Evolutionary conservation across 1,140 invertebrate species (phyloP).

Genomic region (Euwallacea fornicatus): DNA sequence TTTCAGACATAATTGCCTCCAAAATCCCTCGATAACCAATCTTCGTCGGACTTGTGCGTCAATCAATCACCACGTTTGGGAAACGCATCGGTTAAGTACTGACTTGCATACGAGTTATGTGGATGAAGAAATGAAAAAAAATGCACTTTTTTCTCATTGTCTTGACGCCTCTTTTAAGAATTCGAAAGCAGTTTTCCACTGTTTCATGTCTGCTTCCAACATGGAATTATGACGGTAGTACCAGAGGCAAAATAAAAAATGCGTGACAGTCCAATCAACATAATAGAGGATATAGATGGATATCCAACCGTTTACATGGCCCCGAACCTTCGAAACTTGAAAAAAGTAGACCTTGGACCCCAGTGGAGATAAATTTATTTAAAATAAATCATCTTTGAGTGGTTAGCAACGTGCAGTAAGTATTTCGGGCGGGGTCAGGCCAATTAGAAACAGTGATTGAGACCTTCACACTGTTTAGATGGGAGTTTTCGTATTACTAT

Average conservation of each 20-base stretch:
- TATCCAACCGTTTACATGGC: conserved; percentile 12
- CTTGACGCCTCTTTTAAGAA: not conserved
- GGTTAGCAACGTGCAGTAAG: conserved; percentile 17
- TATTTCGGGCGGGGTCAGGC: conserved; percentile 24
- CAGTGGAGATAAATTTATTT: conserved; percentile 21
- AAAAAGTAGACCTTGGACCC: conserved; percentile 24
- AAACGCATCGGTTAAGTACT: not conserved
- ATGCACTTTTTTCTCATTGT: not conserved
- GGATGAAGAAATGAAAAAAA: too few relatives aligned
- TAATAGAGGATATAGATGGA: conserved; percentile 5
- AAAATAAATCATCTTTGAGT: conserved; percentile 28
- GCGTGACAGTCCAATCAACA: conserved; percentile 19
- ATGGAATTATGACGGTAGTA: not conserved
- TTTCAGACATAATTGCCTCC: conserved; percentile 30
- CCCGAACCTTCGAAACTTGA: conserved; percentile 21
- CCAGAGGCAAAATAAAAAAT: conserved; percentile 4
- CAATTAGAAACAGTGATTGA: conserved; percentile 27
- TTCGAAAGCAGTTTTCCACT: too few relatives aligned
- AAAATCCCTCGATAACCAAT: conserved; percentile 21
- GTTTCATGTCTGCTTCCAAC: too few relatives aligned
- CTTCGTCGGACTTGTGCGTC: not conserved
- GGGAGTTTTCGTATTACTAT: conserved; percentile 24
- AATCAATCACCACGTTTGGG: conserved; percentile 15
- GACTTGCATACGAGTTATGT: too few relatives aligned
- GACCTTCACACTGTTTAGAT: conserved; percentile 29